Evolutionary conservation across 2,888 invertebrate species (phyloP), one percentile per base, ranked within the genome.

Genomic region (Dorcus hopei): DNA sequence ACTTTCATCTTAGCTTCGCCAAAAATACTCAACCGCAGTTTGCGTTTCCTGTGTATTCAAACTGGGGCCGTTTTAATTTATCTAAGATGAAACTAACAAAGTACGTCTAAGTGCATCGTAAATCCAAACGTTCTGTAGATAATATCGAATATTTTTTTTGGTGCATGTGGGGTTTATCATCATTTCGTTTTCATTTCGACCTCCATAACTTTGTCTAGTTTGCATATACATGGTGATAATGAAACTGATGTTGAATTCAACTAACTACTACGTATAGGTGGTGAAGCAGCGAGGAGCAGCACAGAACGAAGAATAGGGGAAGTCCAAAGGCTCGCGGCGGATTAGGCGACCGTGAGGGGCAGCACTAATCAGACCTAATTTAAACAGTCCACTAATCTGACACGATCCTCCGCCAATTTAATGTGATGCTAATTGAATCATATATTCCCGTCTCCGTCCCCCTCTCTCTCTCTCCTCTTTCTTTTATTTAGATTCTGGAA

Each of bases 361-460:
- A 61, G 63, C 58, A 59, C 62, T 66, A 66, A 66, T 66, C 66
- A 66, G 66, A 61, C 61, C 65, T 63, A 64, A 66, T 66, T 66
- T 66, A 66, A 65, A 62, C 64, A 65, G 62, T 65, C 66, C 66
- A 65, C 65, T 65, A 65, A 66, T 66, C 66, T 64, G 56, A 59
- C 61, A 58, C 61, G 63, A 64, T 63, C 62, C 65, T 61, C 54
- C 49, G 57, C 58, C 61, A 64, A 61, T 65, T 64, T 65, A 63
- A 65, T 64, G 64, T 52, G 57, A 59, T 61, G 54, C 60, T 65
- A 65, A 65, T 65, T 65, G 57, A 62, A 65, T 63, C 59, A 51
- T 56, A 56, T 51, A 56, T 56, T 56, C 26, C 26, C 26, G 26
- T 33, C 26, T 33, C 26, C 26, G 26, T 33, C 5, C 26, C 26